These are phyloP conservation scores for Stegastes partitus DNA, from an alignment of 2,113 vertebrate species.

Conservation along the genomic window DNA sequence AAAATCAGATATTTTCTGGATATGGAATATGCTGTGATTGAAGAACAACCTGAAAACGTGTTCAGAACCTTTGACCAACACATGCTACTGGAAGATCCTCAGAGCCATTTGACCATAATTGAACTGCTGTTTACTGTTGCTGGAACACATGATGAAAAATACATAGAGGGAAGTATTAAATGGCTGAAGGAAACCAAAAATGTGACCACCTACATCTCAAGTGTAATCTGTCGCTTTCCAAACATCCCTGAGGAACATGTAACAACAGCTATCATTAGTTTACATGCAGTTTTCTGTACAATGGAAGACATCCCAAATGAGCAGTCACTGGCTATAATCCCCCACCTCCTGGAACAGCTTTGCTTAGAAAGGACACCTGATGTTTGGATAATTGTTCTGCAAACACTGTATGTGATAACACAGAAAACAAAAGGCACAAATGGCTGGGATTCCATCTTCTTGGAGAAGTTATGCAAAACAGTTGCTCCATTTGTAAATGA, in stretches of 20 bases:
- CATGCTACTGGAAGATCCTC: conserved; percentile 68
- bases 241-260: accelerated
- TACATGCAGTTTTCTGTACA: conserved; percentile 48
- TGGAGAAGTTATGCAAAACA: conserved; percentile 49
- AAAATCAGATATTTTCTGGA: conserved; percentile 17
- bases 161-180: conserved; percentile 34
- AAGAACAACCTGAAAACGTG: conserved; percentile 31
- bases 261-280: accelerated
- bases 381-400: accelerated
- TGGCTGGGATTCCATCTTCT: conserved; percentile 33
- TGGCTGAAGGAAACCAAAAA: conserved; percentile 64
- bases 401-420: conserved; percentile 58
- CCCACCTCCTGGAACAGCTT: conserved; percentile 46
- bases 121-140: conserved; percentile 29
- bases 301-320: conserved; percentile 58
- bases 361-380: accelerated
- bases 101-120: conserved; percentile 4
- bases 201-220: conserved; percentile 35
- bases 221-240: conserved; percentile 48
- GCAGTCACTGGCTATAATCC: not conserved
- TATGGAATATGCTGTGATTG: accelerated
- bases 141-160: accelerated
- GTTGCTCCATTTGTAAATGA: conserved; percentile 36
- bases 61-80: not conserved
- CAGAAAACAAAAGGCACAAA: conserved; percentile 61